These are phyloP conservation scores for Sanderia malayensis DNA, from an alignment of 30 jellyfish, hydroid and myxozoan species.

Conservation along the genomic window DNA sequence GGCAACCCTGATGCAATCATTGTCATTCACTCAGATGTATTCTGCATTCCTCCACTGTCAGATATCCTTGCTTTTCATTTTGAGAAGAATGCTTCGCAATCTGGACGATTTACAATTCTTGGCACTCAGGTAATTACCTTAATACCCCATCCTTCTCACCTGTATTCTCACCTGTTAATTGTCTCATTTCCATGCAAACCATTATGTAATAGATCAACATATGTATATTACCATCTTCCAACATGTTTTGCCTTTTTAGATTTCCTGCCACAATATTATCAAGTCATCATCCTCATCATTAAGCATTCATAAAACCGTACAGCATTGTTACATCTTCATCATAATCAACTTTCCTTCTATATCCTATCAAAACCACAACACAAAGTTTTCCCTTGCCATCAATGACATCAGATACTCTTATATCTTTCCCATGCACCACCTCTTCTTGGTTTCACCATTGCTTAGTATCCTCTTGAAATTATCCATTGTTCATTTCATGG, in stretches of 20 bases:
- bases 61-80: slow-evolving; percentile 63
- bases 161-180: too few species aligned
- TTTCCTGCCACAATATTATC: slow-evolving; percentile 27
- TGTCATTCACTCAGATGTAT: slow-evolving; percentile 93
- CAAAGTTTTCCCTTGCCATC: too few species aligned
- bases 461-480: too few species aligned
- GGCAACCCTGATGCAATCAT: slow-evolving; percentile 71
- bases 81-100: slow-evolving; percentile 35
- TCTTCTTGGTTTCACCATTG: too few species aligned
- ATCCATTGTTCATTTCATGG: too few species aligned
- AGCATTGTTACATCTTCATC: slow-evolving; percentile 10
- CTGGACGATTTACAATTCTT: slow-evolving; percentile 66
- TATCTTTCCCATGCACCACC: too few species aligned
- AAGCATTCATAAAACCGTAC: slow-evolving; percentile 8
- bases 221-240: too few species aligned
- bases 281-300: slow-evolving; percentile 2
- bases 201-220: too few species aligned
- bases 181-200: too few species aligned
- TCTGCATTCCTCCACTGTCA: slow-evolving; percentile 78
- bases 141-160: too few species aligned
- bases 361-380: background rate
- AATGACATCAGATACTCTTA: too few species aligned
- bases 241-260: slow-evolving; percentile 6
- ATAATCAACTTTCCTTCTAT: background rate
- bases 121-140: slow-evolving; percentile 73